Evolutionary conservation across 2,113 vertebrate genomes (phyloP).

Genomic region (Sprattus sprattus): DNA sequence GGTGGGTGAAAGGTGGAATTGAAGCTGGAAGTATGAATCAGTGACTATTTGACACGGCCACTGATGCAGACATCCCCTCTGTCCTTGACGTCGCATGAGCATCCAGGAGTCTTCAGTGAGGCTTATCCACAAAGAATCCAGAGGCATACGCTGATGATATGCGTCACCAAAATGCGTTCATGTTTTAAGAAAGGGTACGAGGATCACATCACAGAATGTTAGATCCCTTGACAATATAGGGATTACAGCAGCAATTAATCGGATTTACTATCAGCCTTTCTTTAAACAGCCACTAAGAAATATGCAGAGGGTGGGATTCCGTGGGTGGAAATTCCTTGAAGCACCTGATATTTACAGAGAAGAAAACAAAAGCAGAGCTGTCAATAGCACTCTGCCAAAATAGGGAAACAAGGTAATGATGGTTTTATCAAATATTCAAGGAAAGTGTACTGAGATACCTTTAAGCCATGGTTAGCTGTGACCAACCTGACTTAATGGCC

Average conservation of each 20-base stretch:
- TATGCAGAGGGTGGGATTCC: not conserved
- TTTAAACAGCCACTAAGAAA: too few relatives aligned
- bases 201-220: conserved; percentile 18
- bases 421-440: too few relatives aligned
- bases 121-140: not conserved
- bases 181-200: not conserved
- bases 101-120: not conserved
- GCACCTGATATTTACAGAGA: too few relatives aligned
- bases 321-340: not conserved
- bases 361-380: not conserved
- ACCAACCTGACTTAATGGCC: too few relatives aligned
- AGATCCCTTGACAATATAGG: too few relatives aligned
- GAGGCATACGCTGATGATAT: not conserved
- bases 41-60: conserved; percentile 36
- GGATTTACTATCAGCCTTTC: too few relatives aligned
- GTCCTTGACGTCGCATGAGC: not conserved
- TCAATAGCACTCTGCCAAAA: not conserved
- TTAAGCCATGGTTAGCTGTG: too few relatives aligned
- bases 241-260: too few relatives aligned
- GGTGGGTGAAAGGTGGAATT: not conserved
- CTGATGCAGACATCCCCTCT: not conserved
- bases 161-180: not conserved
- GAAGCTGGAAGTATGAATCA: conserved; percentile 51
- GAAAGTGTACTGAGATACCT: not conserved
- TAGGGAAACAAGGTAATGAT: not conserved